Evolutionary conservation across 2,113 vertebrate genomes (phyloP).

Genomic region (Orientallactaga bullata): DNA sequence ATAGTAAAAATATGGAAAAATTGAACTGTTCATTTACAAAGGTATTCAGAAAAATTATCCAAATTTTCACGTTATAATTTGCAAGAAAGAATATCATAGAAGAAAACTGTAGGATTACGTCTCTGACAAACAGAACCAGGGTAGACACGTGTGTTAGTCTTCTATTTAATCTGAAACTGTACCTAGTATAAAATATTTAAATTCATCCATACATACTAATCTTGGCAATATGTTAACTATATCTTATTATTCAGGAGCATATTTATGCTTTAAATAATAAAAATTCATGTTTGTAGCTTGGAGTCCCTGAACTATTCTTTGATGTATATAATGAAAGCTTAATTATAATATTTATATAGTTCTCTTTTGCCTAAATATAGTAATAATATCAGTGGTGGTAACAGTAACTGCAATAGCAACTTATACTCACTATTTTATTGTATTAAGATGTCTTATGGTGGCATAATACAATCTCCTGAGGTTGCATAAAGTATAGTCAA

Average conservation of each 20-base stretch:
- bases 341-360: background rate
- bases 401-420: background rate
- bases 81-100: background rate
- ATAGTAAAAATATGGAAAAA: conserved; percentile 29
- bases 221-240: background rate
- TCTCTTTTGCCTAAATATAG: background rate
- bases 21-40: conserved; percentile 10
- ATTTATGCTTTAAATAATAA: background rate
- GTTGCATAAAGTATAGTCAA: background rate
- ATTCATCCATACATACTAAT: background rate
- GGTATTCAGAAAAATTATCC: conserved; percentile 2
- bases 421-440: conserved; percentile 36
- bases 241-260: background rate
- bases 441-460: background rate
- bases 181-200: background rate
- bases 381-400: background rate
- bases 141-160: conserved; percentile 9
- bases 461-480: background rate
- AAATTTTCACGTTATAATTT: background rate
- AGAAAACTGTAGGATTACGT: background rate
- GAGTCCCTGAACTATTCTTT: background rate
- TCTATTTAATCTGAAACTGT: background rate
- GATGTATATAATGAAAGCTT: background rate
- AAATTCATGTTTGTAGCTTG: background rate
- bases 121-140: background rate